Evolutionary conservation across 2,113 vertebrate species (phyloP).

Genomic region (Bagarius yarrelli): DNA sequence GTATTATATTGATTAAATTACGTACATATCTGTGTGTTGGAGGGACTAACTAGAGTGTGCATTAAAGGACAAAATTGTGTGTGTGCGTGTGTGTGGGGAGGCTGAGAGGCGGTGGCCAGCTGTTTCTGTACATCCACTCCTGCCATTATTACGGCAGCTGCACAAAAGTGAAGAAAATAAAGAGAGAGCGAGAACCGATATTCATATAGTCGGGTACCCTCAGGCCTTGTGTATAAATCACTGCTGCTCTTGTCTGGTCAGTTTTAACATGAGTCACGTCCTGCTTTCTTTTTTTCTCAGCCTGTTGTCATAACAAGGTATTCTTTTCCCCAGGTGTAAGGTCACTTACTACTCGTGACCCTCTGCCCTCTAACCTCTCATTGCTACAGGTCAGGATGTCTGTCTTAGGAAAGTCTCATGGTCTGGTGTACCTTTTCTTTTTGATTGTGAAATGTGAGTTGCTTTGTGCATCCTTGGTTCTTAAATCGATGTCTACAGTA

Average conservation of each 20-base stretch:
- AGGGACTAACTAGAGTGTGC: neutral
- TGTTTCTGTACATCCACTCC: slow-evolving; percentile 40
- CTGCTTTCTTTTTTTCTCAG: slow-evolving; percentile 31
- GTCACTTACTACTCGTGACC: slow-evolving; percentile 33
- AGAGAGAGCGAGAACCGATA: neutral
- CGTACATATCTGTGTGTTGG: neutral
- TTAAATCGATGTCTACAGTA: neutral
- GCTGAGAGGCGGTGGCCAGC: slow-evolving; percentile 26
- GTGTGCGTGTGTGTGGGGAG: neutral
- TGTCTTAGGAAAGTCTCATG: slow-evolving; percentile 17
- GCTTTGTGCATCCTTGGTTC: neutral
- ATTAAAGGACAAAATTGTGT: neutral
- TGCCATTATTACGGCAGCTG: slow-evolving; percentile 40
- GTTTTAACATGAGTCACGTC: slow-evolving; percentile 2
- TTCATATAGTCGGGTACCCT: neutral
- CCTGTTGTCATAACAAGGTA: slow-evolving; percentile 32
- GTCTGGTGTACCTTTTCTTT: neutral
- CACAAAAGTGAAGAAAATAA: slow-evolving; percentile 10
- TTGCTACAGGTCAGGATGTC: slow-evolving; percentile 3
- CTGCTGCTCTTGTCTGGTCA: neutral
- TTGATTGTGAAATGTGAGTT: neutral
- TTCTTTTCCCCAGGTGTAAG: slow-evolving; percentile 34
- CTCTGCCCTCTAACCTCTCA: slow-evolving; percentile 37
- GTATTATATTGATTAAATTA: no score
- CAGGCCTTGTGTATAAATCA: slow-evolving; percentile 33